Conservation (phyloP, 1,140 invertebrate species). For the Thaumetopoea pityocampa region DNA sequence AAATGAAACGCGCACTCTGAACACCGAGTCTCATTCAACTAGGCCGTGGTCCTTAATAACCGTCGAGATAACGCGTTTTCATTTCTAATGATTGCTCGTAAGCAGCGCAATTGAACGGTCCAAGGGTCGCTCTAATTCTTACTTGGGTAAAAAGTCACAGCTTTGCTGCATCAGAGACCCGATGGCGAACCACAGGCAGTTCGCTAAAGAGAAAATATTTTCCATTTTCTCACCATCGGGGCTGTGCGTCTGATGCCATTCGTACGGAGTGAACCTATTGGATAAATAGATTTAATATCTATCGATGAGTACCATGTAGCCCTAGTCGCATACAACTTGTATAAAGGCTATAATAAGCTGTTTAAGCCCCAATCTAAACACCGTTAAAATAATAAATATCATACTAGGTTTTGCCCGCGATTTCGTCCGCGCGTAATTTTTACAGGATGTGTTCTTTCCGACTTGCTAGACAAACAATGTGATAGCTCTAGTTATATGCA, state of each 20-base stretch:
- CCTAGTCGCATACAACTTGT: no score
- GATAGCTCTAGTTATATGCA: no score
- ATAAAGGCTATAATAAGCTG: no score
- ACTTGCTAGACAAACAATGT: no score
- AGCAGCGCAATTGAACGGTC: slow-evolving; percentile 4
- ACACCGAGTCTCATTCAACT: slow-evolving; percentile 1
- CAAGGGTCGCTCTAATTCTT: slow-evolving; percentile 67
- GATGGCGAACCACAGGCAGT: slow-evolving; percentile 97
- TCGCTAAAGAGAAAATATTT: slow-evolving; percentile 94
- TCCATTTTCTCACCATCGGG: slow-evolving; percentile 89
- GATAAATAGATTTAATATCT: slow-evolving; percentile 29
- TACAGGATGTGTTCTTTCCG: no score
- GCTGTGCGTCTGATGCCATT: slow-evolving; percentile 93
- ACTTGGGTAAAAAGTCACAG: slow-evolving; percentile 94
- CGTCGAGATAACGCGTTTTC: slow-evolving; percentile 26
- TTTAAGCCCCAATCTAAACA: no score
- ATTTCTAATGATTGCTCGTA: slow-evolving; percentile 20
- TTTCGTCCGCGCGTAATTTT: no score
- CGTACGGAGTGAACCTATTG: slow-evolving; percentile 91
- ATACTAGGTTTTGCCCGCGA: no score
- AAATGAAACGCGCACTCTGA: slow-evolving; percentile 17
- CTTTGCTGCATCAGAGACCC: slow-evolving; percentile 96
- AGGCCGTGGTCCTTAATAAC: slow-evolving; percentile 8
- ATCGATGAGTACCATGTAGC: no score
- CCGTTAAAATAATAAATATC: no score